Evolutionary conservation across 1,140 invertebrate genomes (phyloP), one percentile per base, ranked within the genome.

Genomic region (Drosophila pectinifera): DNA sequence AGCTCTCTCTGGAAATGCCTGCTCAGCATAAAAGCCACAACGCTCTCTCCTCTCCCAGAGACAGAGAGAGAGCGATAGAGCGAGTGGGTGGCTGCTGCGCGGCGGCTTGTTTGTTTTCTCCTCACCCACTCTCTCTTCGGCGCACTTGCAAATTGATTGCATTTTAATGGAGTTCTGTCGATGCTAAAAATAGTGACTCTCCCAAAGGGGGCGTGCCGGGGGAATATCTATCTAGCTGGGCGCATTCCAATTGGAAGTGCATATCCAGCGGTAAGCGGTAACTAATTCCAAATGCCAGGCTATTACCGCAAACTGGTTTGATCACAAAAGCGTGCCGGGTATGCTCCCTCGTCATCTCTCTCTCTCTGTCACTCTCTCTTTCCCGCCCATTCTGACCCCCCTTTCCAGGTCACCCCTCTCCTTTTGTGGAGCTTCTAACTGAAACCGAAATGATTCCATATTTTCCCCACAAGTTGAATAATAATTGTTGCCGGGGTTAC

Each of bases 121-220:
- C 65, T 53, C 69, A 62, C 73, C 28, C 13, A 51, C 28, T 20
- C 48, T 36, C 48, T 51, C 28, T 51, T 20, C 7, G 13, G 48
- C 51, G 78, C 79, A 89, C 75, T 89, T 89, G 83, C 83, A 77
- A 88, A 80, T 89, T 75, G 72, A 83, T 77, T 88, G 84, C 72
- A 83, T 77, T 82, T 88, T 38, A 70, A 88, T 73, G 55, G 76
- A 77, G 75, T 83, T 83, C 59, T 79, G 74, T 24, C 31, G 41
- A 41, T 34, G 38, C 79, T 86, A 89, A 73, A 89, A 88, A 88
- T 89, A 88, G 84, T 65, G 7, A 26, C 28, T 68, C 38, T 68
- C 45, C 22, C 39, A 14, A 18, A 16, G 61, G 64, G 46, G 73
- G 56, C 84, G 67, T 46, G 64, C 42, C 72, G 81, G 68, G 83